Evolutionary conservation across 2,113 vertebrate genomes (phyloP).

Genomic region (Sebastes schlegelii): DNA sequence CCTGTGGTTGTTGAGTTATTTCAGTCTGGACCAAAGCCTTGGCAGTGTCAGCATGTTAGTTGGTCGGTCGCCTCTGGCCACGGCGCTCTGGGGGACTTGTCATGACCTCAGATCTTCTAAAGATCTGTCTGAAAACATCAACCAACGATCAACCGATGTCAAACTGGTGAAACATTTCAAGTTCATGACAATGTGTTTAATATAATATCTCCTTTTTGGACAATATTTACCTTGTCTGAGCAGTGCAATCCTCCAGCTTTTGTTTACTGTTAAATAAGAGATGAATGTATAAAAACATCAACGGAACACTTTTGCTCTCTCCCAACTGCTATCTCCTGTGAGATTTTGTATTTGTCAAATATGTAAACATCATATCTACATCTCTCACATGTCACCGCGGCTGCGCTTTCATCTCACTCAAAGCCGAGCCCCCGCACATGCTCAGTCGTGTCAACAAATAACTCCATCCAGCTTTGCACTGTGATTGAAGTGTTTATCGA

Average conservation of each 20-base stretch:
- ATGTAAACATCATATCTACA: constrained; percentile 61
- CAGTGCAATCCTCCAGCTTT: neutral
- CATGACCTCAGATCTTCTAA: too few species aligned
- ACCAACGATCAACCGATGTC: neutral
- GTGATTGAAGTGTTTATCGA: constrained; percentile 56
- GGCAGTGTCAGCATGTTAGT: too few species aligned
- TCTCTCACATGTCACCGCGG: constrained; percentile 50
- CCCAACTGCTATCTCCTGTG: constrained; percentile 26
- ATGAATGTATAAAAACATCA: constrained; percentile 2
- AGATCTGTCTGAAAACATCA: too few species aligned
- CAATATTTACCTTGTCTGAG: neutral
- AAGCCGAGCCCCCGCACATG: constrained; percentile 34
- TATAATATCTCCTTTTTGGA: neutral
- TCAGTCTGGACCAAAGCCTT: neutral
- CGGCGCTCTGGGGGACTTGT: too few species aligned
- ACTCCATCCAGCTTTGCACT: constrained; percentile 9
- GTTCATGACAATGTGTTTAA: too few species aligned
- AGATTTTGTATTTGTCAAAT: constrained; percentile 39
- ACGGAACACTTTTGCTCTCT: constrained; percentile 30
- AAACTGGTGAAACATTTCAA: neutral
- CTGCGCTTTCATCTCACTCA: constrained; percentile 44
- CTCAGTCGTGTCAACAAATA: constrained; percentile 52
- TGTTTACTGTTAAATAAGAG: constrained; percentile 36
- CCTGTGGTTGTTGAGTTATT: neutral
- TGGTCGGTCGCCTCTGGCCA: too few species aligned